These are phyloP conservation scores for Gryon sp. DNA, from an alignment of 1,140 invertebrate genomes.

Conservation along the genomic window DNA sequence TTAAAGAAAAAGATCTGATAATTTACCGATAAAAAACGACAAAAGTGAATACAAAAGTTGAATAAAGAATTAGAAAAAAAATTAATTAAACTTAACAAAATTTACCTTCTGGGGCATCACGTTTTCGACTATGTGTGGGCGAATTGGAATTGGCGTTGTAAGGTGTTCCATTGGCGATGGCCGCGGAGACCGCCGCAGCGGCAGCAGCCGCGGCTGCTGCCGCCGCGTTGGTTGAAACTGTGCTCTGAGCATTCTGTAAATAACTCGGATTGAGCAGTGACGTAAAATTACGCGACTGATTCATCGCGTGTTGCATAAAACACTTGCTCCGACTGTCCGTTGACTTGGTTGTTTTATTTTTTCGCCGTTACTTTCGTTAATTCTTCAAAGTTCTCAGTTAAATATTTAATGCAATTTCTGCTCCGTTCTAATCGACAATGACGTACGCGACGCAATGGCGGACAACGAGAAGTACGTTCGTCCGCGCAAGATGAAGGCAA, in stretches of 20 bases:
- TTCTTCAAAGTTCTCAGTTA: no score
- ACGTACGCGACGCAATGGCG: slow-evolving; percentile 5
- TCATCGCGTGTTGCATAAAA: slow-evolving; percentile 64
- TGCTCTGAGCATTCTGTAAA: slow-evolving; percentile 74
- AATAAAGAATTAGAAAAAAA: neutral
- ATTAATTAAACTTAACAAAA: neutral
- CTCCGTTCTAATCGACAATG: neutral
- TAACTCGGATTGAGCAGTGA: slow-evolving; percentile 80
- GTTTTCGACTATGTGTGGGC: slow-evolving; percentile 65
- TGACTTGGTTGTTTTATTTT: neutral
- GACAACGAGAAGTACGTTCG: no score
- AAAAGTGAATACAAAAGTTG: no score
- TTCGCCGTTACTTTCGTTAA: no score
- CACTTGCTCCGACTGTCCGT: neutral
- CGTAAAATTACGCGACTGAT: slow-evolving; percentile 79
- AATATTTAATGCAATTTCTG: neutral
- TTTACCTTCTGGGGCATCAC: slow-evolving; percentile 74
- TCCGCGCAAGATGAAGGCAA: no score
- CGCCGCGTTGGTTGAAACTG: slow-evolving; percentile 65
- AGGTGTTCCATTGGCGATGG: slow-evolving; percentile 75
- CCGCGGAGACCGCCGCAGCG: slow-evolving; percentile 71
- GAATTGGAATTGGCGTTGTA: slow-evolving; percentile 54
- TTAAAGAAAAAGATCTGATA: no score
- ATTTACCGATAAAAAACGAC: no score
- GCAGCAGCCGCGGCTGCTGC: slow-evolving; percentile 73